These are phyloP conservation scores for Rhinopomastus cyanomelas DNA, from an alignment of 2,113 vertebrate genomes.

Conservation along the genomic window DNA sequence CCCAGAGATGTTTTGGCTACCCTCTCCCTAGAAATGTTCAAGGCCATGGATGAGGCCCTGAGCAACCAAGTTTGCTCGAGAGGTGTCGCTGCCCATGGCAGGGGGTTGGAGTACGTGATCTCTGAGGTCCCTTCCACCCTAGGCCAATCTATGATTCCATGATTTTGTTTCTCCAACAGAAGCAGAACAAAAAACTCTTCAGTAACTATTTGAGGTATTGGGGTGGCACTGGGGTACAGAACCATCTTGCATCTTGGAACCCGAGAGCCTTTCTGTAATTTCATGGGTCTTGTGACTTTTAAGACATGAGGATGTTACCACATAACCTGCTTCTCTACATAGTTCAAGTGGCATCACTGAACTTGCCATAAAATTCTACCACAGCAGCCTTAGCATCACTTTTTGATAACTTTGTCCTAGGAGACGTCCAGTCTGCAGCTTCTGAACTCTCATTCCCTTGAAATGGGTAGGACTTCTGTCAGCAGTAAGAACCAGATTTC, in stretches of 20 bases:
- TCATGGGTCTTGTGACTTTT: background rate
- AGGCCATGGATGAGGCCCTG: too few species aligned
- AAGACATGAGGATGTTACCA: accelerated
- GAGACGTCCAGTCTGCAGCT: background rate
- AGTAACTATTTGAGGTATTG: background rate
- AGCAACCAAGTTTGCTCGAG: too few species aligned
- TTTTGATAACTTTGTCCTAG: background rate
- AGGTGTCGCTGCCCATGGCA: too few species aligned
- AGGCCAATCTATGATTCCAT: background rate
- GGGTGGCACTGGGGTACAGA: background rate
- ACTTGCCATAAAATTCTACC: background rate
- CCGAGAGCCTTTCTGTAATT: background rate
- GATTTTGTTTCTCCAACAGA: background rate
- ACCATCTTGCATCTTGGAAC: background rate
- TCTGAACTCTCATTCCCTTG: background rate
- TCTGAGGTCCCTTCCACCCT: too few species aligned
- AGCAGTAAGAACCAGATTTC: background rate
- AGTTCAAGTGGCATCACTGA: background rate
- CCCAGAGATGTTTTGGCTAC: too few species aligned
- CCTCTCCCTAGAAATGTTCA: too few species aligned
- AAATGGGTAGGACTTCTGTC: background rate
- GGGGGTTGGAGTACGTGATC: too few species aligned
- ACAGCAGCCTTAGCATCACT: background rate
- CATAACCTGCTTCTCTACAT: background rate
- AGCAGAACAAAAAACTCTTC: background rate